Evolutionary conservation across 1,140 invertebrate genomes (phyloP).

Genomic region (Apolygus lucorum): DNA sequence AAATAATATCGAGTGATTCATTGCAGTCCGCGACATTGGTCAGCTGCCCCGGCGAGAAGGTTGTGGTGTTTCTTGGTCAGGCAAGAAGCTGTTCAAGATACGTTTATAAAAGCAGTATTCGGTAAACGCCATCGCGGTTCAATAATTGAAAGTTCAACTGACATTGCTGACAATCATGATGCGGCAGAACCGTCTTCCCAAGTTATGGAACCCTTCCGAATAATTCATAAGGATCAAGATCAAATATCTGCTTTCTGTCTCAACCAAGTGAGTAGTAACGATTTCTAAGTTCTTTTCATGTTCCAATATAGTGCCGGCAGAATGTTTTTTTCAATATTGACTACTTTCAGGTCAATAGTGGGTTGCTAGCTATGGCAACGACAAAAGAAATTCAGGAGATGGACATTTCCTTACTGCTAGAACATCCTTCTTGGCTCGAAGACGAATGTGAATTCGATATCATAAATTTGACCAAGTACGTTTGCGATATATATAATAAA

Average conservation of each 20-base stretch:
- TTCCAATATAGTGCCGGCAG: too few relatives aligned
- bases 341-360: conserved; percentile 57
- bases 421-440: conserved; percentile 82
- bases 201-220: conserved; percentile 73
- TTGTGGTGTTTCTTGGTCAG: conserved; percentile 90
- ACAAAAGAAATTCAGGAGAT: conserved; percentile 96
- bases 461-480: conserved; percentile 71
- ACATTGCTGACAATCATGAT: conserved; percentile 35
- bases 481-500: not conserved
- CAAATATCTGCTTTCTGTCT: conserved; percentile 95
- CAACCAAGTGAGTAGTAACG: conserved; percentile 71
- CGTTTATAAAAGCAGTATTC: conserved; percentile 94
- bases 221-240: conserved; percentile 98
- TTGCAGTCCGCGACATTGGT: conserved; percentile 54
- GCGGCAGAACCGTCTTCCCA: conserved; percentile 35
- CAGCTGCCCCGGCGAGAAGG: conserved; percentile 70
- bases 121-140: conserved; percentile 48
- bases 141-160: conserved; percentile 27
- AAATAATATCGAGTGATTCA: not conserved
- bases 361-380: conserved; percentile 81
- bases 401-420: conserved; percentile 82
- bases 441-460: conserved; percentile 95
- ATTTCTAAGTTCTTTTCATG: too few relatives aligned
- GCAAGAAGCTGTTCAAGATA: conserved; percentile 86
- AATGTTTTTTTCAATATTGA: not conserved